A percentile compares a stretch with the other conserved stretches of the same genome.
phyloP scores from a whole-genome alignment of 2,113 vertebrate species.

The Dunckerocampus dactyliophorus region DNA sequence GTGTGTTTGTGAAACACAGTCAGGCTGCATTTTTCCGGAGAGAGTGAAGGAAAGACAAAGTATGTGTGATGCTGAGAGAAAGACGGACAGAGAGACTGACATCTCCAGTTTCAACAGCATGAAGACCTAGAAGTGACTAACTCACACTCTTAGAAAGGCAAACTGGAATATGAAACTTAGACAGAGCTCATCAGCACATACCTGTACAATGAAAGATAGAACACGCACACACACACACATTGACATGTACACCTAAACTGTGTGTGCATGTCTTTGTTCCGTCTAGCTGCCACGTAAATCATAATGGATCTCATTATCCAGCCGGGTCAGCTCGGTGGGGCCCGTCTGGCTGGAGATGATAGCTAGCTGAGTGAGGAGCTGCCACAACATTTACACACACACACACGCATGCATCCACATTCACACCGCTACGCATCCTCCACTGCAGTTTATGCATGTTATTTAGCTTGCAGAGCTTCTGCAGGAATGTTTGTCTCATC shows the following conservation, averaged over 20 bases:
- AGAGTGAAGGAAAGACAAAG: constrained; percentile 9
- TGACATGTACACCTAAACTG: constrained; percentile 36
- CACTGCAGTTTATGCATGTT: constrained; percentile 14
- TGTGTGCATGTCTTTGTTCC: constrained; percentile 61
- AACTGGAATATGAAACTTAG: constrained; percentile 57
- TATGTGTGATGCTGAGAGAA: constrained; percentile 7
- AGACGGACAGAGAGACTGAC: constrained; percentile 9
- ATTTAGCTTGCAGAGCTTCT: constrained; percentile 37
- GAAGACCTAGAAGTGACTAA: constrained; percentile 40
- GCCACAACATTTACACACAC: constrained; percentile 16
- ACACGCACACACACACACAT: constrained; percentile 25
- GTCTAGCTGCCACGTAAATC: constrained; percentile 63
- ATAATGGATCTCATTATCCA: constrained; percentile 74
- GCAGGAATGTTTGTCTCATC: constrained; percentile 38
- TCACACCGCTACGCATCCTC: not conserved
- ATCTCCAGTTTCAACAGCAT: constrained; percentile 36
- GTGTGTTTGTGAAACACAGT: not conserved
- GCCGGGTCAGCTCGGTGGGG: constrained; percentile 66
- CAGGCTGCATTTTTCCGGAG: constrained; percentile 26
- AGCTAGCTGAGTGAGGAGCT: constrained; percentile 60
- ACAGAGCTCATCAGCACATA: constrained; percentile 46
- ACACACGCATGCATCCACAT: constrained; percentile 9
- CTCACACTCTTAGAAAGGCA: constrained; percentile 6
- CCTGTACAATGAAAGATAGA: constrained; percentile 43
- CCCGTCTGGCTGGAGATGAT: constrained; percentile 70